phyloP scores from a whole-genome alignment of 2,113 vertebrate genomes.

The Eclectus roratus region DNA sequence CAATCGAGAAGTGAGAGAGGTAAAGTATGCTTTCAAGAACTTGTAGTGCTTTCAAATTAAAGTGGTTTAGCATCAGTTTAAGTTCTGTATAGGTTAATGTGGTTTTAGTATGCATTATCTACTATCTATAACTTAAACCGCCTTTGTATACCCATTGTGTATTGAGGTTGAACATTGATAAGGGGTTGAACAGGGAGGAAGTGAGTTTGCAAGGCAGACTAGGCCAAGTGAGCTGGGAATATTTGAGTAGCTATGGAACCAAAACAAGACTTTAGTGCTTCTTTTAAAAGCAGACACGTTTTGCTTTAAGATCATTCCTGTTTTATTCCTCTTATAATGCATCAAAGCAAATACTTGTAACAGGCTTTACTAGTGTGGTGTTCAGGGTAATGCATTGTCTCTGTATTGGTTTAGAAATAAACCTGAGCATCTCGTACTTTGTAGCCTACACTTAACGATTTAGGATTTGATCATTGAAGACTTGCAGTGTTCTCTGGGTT shows the following conservation, averaged over 20 bases:
- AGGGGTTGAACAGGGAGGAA: background rate
- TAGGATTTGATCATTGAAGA: background rate
- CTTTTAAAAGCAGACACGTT: background rate
- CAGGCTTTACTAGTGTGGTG: background rate
- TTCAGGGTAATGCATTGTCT: background rate
- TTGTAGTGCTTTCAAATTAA: background rate
- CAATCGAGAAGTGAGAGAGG: background rate
- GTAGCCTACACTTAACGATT: background rate
- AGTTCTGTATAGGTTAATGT: background rate
- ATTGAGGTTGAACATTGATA: background rate
- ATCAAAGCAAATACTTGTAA: background rate
- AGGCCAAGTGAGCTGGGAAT: background rate
- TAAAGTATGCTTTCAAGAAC: background rate
- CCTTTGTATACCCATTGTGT: background rate
- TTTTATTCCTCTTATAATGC: background rate
- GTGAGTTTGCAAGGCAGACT: background rate
- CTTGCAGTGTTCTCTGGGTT: background rate
- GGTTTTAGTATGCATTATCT: background rate
- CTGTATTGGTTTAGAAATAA: background rate
- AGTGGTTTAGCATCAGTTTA: background rate
- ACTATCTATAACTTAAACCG: accelerated
- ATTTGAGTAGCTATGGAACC: background rate
- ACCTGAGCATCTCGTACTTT: background rate
- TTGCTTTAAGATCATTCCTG: background rate
- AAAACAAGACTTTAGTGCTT: background rate